Evolutionary conservation across 2,797 vertebrate species (phyloP).

Genomic region (Ispidina lecontei): DNA sequence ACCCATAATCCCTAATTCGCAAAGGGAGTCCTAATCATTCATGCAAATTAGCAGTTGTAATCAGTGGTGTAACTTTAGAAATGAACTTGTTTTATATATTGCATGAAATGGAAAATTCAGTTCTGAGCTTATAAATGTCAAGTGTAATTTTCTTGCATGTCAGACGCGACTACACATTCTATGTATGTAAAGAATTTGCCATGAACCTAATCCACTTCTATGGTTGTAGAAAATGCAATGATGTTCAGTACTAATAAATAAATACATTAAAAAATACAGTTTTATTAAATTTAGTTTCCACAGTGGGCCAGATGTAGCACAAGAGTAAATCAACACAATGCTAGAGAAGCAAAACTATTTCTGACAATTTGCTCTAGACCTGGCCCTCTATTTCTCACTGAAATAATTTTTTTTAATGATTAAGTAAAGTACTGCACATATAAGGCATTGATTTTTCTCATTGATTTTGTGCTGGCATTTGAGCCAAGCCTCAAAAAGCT

Average conservation of each 20-base stretch:
- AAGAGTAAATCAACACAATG: slow-evolving; percentile 14
- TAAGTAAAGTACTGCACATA: slow-evolving; percentile 65
- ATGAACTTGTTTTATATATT: not conserved
- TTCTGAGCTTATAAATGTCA: slow-evolving; percentile 14
- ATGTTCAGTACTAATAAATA: slow-evolving; percentile 27
- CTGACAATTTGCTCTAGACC: slow-evolving; percentile 40
- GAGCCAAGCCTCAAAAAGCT: slow-evolving; percentile 55
- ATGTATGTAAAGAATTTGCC: not conserved
- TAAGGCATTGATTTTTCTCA: slow-evolving; percentile 68
- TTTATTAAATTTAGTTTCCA: slow-evolving; percentile 2
- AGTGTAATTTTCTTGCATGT: not conserved
- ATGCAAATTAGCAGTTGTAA: slow-evolving; percentile 12
- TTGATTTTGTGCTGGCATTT: slow-evolving; percentile 69
- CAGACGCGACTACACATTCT: not conserved
- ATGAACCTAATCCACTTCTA: not conserved
- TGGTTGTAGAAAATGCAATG: not conserved
- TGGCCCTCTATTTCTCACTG: not conserved
- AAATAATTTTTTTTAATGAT: slow-evolving; percentile 57
- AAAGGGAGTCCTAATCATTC: not conserved
- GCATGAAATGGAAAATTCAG: not conserved
- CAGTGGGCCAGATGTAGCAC: not conserved
- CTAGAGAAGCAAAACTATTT: not conserved
- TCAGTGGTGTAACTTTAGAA: not conserved
- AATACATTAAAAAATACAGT: slow-evolving; percentile 36
- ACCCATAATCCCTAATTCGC: not conserved